Base-by-base conservation (phyloP, 2,888 invertebrate species). In the Tetheella fluctuosa region DNA sequence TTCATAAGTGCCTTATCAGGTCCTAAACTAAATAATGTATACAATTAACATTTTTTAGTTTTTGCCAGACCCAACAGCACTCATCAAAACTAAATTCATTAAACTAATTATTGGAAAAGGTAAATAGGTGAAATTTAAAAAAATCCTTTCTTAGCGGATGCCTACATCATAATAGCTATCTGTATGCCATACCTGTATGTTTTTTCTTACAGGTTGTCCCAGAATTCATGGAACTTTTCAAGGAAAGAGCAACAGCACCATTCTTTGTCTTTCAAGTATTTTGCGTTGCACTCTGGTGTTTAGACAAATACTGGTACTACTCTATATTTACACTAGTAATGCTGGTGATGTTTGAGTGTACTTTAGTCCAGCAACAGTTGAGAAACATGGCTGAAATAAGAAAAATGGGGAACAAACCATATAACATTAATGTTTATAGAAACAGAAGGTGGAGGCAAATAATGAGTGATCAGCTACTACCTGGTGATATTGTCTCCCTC, bases 241-340 rank as follows among this genome's bases (percentile, higher is more conserved):
- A 96, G 76, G 99, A 99, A 90, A 94, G 99, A 74, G 99, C 99
- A 0, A 99, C 99, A 0, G 99, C 99, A 0, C 99, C 99, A 1
- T 99, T 99, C 90, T 99, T 99, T 89, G 99, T 99, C 6, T 99
- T 99, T 89, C 99, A 99, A 96, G 98, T 99, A 62, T 99, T 99
- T 86, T 99, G 99, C 82, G 99, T 99, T 54, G 97, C 97, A 13
- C 93, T 99, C 2, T 99, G 99, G 99, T 99, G 99, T 90, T 94
- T 99, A 71, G 99, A 99, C 84, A 99, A 99, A 84, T 99, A 99
- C 89, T 99, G 99, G 99, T 97, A 99, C 86, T 99, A 99, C 88
- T 98, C 98, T 59, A 95, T 99, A 63, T 99, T 99, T 86, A 99
- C 99, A 0, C 94, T 99, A 1, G 95, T 98, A 59, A 99, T 99